A percentile compares a stretch with the other conserved stretches of the same genome.
These are phyloP conservation scores for Gadopsis bispinosus DNA, from an alignment of 2,797 vertebrate species.

Conservation along the genomic window DNA sequence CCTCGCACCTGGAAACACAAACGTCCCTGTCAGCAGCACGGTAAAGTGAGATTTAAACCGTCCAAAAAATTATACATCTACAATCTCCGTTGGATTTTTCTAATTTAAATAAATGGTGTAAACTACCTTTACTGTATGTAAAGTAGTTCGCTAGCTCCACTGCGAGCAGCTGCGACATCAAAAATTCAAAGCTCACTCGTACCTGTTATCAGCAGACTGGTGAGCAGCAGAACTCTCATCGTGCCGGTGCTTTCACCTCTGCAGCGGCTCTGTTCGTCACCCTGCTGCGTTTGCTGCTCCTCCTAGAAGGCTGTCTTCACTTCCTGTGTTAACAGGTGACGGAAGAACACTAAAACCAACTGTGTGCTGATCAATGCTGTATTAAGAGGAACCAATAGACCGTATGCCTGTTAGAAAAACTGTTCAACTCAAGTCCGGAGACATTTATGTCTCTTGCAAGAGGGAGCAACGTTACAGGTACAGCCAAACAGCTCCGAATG, in stretches of 20 bases:
- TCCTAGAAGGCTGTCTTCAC: background rate
- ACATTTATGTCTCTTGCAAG: too few species aligned
- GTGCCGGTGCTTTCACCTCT: slow-evolving; percentile 1
- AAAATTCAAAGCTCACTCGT: background rate
- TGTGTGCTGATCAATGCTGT: too few species aligned
- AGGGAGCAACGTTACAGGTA: too few species aligned
- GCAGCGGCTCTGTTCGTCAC: background rate
- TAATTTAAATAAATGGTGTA: background rate
- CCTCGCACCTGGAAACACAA: slow-evolving; percentile 39
- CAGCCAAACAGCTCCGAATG: too few species aligned
- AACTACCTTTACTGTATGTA: too few species aligned
- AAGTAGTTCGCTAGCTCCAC: too few species aligned
- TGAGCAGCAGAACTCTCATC: slow-evolving; percentile 33
- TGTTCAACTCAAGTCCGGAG: too few species aligned
- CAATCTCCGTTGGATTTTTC: background rate
- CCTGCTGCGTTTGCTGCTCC: background rate
- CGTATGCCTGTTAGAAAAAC: too few species aligned
- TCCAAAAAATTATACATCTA: too few species aligned
- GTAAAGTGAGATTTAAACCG: background rate
- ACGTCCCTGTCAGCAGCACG: background rate
- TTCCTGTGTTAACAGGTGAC: slow-evolving; percentile 48
- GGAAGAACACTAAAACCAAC: too few species aligned
- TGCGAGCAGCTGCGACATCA: too few species aligned
- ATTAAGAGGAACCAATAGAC: too few species aligned
- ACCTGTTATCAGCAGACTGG: slow-evolving; percentile 47